Conservation (phyloP, 2,888 invertebrate genomes). For the Auanema freiburgensis region DNA sequence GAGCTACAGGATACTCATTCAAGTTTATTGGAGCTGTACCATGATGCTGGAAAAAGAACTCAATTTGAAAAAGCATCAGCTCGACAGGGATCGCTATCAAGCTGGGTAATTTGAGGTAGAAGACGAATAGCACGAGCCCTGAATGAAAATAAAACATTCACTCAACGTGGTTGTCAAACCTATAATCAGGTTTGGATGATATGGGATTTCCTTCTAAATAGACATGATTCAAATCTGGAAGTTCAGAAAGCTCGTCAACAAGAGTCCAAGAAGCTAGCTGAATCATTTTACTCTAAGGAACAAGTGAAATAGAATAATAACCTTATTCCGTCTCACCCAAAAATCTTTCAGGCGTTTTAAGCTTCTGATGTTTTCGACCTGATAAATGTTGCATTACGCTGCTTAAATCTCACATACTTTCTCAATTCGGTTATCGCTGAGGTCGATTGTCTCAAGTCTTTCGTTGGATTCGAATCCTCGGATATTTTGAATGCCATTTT, state of each 20-base stretch:
- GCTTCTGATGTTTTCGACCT: slow-evolving; percentile 42
- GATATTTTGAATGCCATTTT: slow-evolving; percentile 81
- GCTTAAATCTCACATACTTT: slow-evolving; percentile 4
- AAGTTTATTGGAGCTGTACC: too few species aligned
- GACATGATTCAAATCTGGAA: slow-evolving; percentile 44
- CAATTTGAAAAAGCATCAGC: background rate
- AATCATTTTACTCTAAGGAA: slow-evolving; percentile 2
- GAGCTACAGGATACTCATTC: too few species aligned
- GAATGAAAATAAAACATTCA: background rate
- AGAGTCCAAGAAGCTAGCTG: slow-evolving; percentile 41
- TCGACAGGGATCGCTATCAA: slow-evolving; percentile 29
- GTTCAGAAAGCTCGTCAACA: slow-evolving; percentile 38
- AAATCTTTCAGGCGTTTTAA: slow-evolving; percentile 52
- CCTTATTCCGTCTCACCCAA: slow-evolving; percentile 54
- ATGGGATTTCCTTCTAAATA: slow-evolving; percentile 52
- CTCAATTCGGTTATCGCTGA: slow-evolving; percentile 53
- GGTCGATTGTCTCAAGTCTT: slow-evolving; percentile 50
- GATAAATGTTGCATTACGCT: slow-evolving; percentile 3
- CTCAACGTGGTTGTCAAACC: background rate
- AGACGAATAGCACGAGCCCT: slow-evolving; percentile 28
- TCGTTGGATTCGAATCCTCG: slow-evolving; percentile 73
- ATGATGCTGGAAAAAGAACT: too few species aligned
- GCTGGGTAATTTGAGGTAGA: slow-evolving; percentile 38
- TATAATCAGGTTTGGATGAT: slow-evolving; percentile 10
- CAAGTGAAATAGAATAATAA: slow-evolving; percentile 6